These are phyloP conservation scores for Pteria penguin DNA, from an alignment of 2,888 invertebrate species.

Conservation along the genomic window DNA sequence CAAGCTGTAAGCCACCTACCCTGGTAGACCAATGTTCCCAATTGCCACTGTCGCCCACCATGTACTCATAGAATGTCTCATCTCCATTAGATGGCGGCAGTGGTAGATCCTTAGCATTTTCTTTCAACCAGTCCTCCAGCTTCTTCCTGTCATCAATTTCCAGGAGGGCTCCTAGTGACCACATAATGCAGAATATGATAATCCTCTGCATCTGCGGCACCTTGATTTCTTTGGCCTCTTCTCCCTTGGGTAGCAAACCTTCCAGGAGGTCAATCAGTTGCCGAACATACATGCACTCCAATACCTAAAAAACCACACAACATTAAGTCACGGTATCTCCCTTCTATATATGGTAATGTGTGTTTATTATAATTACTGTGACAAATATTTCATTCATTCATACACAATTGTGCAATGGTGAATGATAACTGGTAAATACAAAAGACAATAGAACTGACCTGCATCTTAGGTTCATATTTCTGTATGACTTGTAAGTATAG, in stretches of 20 bases:
- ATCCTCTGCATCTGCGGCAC: slow-evolving; percentile 90
- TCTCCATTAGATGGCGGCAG: slow-evolving; percentile 76
- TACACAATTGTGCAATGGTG: neutral
- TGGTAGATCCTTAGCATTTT: slow-evolving; percentile 64
- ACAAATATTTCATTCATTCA: neutral
- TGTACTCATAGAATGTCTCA: slow-evolving; percentile 79
- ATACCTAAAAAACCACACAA: too few relatives aligned
- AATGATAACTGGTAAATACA: neutral
- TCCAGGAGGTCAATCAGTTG: slow-evolving; percentile 87
- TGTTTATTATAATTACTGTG: neutral
- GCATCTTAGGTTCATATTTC: slow-evolving; percentile 89
- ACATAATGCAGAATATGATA: slow-evolving; percentile 92
- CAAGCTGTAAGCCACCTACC: too few relatives aligned
- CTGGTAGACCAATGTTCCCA: slow-evolving; percentile 95
- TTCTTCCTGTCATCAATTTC: slow-evolving; percentile 90
- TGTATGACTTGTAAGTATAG: slow-evolving; percentile 92
- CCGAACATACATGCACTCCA: slow-evolving; percentile 94
- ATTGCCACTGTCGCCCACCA: slow-evolving; percentile 77
- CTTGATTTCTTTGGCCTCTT: slow-evolving; percentile 79
- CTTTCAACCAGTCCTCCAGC: slow-evolving; percentile 75
- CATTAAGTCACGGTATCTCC: too few relatives aligned
- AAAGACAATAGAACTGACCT: slow-evolving; percentile 62
- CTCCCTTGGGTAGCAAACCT: slow-evolving; percentile 88
- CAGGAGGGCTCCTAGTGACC: slow-evolving; percentile 94
- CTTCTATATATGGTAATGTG: neutral